Evolutionary conservation across 2,888 invertebrate genomes (phyloP).

Genomic region (Metellina segmentata): DNA sequence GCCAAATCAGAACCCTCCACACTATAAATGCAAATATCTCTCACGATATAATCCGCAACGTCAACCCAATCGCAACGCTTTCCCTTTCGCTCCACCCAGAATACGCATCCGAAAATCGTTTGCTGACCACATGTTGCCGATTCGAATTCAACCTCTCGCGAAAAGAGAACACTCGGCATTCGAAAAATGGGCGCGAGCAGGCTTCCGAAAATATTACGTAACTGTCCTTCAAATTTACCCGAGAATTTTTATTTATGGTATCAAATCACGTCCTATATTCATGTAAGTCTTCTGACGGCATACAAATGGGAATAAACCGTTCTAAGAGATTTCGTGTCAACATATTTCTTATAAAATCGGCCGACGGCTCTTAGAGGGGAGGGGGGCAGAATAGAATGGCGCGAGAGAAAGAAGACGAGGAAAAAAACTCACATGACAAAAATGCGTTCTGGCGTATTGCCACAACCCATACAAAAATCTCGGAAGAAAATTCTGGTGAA

Average conservation of each 20-base stretch:
- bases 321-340: slow-evolving; percentile 43
- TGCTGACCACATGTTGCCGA: neutral
- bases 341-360: slow-evolving; percentile 35
- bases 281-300: slow-evolving; percentile 19
- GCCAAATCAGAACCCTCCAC: no score
- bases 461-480: slow-evolving; percentile 39
- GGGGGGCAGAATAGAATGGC: slow-evolving; percentile 3
- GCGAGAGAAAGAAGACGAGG: neutral
- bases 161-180: neutral
- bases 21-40: neutral
- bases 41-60: neutral
- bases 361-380: neutral
- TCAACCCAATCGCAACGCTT: neutral
- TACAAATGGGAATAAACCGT: slow-evolving; percentile 46
- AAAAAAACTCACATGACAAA: slow-evolving; percentile 42
- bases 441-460: slow-evolving; percentile 54
- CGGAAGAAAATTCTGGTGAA: slow-evolving; percentile 12
- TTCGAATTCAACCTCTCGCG: neutral
- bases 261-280: slow-evolving; percentile 45
- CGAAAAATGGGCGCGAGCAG: neutral
- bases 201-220: slow-evolving; percentile 5
- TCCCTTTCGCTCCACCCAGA: neutral
- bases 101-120: neutral
- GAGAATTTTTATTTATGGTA: slow-evolving; percentile 6
- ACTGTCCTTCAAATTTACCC: slow-evolving; percentile 24